Percentiles rank a stretch among this genome's conserved stretches.
phyloP scores from a whole-genome alignment of 2,113 vertebrate genomes.

The Rhipidura dahli region DNA sequence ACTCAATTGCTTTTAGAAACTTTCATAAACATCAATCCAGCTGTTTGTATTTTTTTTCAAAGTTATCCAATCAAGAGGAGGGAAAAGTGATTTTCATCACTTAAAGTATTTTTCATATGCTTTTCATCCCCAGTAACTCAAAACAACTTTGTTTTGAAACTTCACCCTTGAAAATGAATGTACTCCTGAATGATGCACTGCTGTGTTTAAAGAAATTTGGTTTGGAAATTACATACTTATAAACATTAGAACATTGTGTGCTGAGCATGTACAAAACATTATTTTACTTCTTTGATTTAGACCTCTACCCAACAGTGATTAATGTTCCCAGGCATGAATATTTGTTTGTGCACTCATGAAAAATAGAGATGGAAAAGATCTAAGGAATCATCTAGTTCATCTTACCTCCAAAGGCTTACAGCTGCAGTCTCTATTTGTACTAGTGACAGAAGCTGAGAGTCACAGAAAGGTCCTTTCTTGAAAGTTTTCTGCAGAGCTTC shows the following conservation, averaged over 20 bases:
- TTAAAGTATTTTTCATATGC: background rate
- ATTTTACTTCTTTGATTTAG: conserved; percentile 29
- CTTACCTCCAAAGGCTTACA: background rate
- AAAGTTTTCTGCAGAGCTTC: background rate
- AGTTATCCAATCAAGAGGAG: background rate
- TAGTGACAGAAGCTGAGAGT: background rate
- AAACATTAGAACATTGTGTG: conserved; percentile 36
- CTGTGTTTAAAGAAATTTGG: conserved; percentile 49
- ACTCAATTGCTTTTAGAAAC: background rate
- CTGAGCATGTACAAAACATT: conserved; percentile 28
- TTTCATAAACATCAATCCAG: background rate
- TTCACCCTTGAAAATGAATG: background rate
- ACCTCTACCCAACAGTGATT: conserved; percentile 8
- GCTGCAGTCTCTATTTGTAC: background rate
- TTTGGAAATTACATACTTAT: conserved; percentile 51
- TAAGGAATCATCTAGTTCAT: background rate
- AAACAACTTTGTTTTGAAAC: conserved; percentile 40
- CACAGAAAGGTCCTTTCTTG: background rate
- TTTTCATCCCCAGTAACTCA: background rate
- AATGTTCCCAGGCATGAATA: conserved; percentile 3
- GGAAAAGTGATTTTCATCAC: background rate
- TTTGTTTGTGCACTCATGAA: conserved; percentile 17
- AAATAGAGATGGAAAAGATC: conserved; percentile 23
- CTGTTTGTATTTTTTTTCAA: background rate
- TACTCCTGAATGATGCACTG: conserved; percentile 14